A percentile compares a stretch with the other conserved stretches of the same genome.
Conservation (phyloP, 2,888 invertebrate genomes). For the Campoplex capitator region DNA sequence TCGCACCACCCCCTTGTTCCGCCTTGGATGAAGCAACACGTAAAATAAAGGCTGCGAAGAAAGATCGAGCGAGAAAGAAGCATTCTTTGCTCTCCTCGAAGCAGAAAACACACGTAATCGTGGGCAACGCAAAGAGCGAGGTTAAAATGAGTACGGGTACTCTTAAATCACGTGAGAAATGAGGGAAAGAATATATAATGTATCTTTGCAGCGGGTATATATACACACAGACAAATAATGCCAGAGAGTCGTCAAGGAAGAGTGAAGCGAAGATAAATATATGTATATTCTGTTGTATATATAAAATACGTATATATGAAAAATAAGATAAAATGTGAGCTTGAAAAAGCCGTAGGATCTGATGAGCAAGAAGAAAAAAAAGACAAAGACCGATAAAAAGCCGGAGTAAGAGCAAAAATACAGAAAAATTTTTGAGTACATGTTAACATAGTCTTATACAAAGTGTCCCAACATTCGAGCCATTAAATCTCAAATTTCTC, state of each 20-base stretch:
- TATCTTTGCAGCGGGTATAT: conserved; percentile 10
- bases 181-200: conserved; percentile 58
- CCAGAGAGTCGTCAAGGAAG: conserved; percentile 59
- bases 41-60: conserved; percentile 4
- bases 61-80: not conserved
- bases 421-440: conserved; percentile 15
- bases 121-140: conserved; percentile 35
- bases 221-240: conserved; percentile 32
- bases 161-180: conserved; percentile 65
- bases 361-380: conserved; percentile 41
- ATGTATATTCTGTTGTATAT: not conserved
- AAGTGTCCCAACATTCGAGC: not conserved
- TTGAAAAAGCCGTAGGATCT: conserved; percentile 17
- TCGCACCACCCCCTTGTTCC: not conserved
- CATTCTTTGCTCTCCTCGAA: conserved; percentile 16
- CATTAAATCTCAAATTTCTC: not conserved
- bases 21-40: not conserved
- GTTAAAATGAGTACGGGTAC: conserved; percentile 59
- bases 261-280: conserved; percentile 23
- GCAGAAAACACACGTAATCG: conserved; percentile 51
- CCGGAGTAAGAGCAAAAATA: conserved; percentile 14
- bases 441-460: not conserved
- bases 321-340: conserved; percentile 41
- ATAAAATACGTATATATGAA: conserved; percentile 24
- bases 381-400: conserved; percentile 8